A percentile compares a stretch with the other conserved stretches of the same genome.
Evolutionary conservation across 2,797 vertebrate species (phyloP).

Genomic region (Coranthus polyacanthus): DNA sequence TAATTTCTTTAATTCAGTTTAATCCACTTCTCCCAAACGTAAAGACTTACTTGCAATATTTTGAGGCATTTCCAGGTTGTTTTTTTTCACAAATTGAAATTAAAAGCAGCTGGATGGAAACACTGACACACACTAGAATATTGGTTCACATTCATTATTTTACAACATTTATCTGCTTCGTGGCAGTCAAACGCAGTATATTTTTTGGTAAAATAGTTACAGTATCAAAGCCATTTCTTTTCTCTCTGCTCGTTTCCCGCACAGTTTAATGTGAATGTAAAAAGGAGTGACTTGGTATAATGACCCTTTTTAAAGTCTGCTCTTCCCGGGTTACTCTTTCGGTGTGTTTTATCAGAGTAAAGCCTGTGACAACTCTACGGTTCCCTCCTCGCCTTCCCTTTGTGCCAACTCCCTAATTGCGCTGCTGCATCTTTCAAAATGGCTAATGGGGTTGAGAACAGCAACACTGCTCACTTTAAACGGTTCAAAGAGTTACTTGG

Average conservation of each 20-base stretch:
- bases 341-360: slow-evolving; percentile 47
- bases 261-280: slow-evolving; percentile 14
- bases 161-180: too few relatives aligned
- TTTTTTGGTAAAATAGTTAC: too few relatives aligned
- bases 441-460: slow-evolving; percentile 59
- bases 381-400: slow-evolving; percentile 39
- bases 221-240: background rate
- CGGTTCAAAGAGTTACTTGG: slow-evolving; percentile 52
- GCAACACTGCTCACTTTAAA: slow-evolving; percentile 50
- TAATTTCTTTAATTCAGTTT: too few relatives aligned
- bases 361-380: slow-evolving; percentile 36
- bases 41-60: too few relatives aligned
- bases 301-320: slow-evolving; percentile 42
- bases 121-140: too few relatives aligned
- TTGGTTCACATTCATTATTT: too few relatives aligned
- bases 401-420: slow-evolving; percentile 59
- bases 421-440: slow-evolving; percentile 65
- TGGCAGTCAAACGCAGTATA: too few relatives aligned
- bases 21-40: too few relatives aligned
- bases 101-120: too few relatives aligned
- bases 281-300: slow-evolving; percentile 35
- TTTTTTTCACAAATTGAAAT: too few relatives aligned
- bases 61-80: too few relatives aligned
- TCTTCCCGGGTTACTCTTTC: slow-evolving; percentile 27
- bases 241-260: background rate